Evolutionary conservation across 2,113 vertebrate species (phyloP).

Genomic region (Gallinago media): DNA sequence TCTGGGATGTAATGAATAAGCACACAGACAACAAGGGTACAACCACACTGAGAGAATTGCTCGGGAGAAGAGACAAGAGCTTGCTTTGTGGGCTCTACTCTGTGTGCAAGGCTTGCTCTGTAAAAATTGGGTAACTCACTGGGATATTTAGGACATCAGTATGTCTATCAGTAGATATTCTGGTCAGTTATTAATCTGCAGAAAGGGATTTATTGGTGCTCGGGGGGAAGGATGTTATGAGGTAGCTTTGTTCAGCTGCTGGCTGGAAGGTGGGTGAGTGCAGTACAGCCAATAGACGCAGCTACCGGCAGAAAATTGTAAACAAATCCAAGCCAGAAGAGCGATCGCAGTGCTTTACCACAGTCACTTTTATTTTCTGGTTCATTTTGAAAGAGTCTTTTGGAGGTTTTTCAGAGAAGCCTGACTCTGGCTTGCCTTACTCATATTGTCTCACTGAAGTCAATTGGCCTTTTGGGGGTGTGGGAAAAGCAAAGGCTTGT

Average conservation of each 20-base stretch:
- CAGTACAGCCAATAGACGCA: neutral
- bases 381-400: neutral
- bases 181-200: neutral
- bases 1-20: neutral
- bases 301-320: neutral
- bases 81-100: neutral
- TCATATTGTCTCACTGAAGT: neutral
- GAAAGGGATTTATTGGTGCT: neutral
- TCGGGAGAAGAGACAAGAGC: neutral
- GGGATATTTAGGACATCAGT: neutral
- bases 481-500: neutral
- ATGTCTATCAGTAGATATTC: neutral
- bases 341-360: neutral
- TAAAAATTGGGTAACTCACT: neutral
- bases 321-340: neutral
- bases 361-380: neutral
- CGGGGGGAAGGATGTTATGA: neutral
- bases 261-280: neutral
- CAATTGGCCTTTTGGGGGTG: neutral
- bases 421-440: neutral
- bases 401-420: neutral
- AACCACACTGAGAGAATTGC: neutral
- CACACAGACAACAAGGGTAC: neutral
- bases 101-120: neutral
- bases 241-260: neutral